Evolutionary conservation across 2,113 vertebrate genomes (phyloP).

Genomic region (Myrmecobius fasciatus): DNA sequence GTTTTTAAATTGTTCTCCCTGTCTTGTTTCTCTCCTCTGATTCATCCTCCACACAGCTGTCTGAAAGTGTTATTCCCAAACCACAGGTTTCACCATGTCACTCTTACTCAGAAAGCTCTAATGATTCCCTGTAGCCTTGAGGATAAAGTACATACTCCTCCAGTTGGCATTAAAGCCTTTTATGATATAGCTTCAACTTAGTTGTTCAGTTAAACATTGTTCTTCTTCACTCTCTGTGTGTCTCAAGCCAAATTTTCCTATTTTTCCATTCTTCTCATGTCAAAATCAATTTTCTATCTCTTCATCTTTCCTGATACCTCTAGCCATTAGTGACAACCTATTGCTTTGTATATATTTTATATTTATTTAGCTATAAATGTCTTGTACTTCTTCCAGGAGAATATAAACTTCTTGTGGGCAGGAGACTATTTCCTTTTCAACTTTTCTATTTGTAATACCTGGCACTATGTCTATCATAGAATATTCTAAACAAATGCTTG

Average conservation of each 20-base stretch:
- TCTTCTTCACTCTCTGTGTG: not conserved
- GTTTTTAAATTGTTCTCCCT: not conserved
- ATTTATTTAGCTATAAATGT: not conserved
- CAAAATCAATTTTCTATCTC: not conserved
- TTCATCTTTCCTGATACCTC: not conserved
- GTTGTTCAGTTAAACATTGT: not conserved
- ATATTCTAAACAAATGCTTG: not conserved
- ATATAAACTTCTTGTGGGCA: not conserved
- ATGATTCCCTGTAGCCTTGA: not conserved
- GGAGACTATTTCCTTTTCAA: not conserved
- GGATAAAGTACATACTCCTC: not conserved
- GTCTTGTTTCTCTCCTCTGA: not conserved
- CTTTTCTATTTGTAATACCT: not conserved
- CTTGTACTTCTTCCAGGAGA: not conserved
- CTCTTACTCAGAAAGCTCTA: not conserved
- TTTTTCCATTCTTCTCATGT: not conserved
- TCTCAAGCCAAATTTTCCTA: not conserved
- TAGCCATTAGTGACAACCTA: not conserved
- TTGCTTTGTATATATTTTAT: not conserved
- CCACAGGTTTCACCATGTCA: not conserved
- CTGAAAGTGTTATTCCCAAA: too few relatives aligned
- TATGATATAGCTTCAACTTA: not conserved
- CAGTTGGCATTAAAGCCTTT: not conserved
- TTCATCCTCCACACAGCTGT: not conserved
- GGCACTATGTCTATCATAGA: not conserved